Evolutionary conservation across 2,113 vertebrate species (phyloP), one percentile per base, ranked within the genome.

Genomic region (Recurvirostra avosetta): DNA sequence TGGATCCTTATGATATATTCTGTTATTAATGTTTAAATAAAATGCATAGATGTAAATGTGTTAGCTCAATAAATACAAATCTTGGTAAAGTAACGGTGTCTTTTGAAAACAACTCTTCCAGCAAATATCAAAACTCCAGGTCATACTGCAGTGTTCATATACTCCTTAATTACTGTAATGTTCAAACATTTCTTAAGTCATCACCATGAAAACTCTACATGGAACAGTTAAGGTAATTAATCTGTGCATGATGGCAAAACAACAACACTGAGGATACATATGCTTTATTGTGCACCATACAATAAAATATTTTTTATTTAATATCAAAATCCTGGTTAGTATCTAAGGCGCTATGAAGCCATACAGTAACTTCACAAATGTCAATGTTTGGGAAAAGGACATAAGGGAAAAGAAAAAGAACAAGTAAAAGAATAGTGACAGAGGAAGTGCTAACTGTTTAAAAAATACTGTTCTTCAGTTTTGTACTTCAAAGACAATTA

Each of bases 151-250:
- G 23, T 59, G 49, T 53, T 76, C 29, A 34, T 75, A 66, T 61
- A 76, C 68, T 86, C 93, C 55, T 61, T 91, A 96, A 86, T 89
- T 56, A 81, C 49, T 87, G 74, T 59, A 88, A 32, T 25, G 32
- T 67, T 77, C 53, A 50, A 90, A 94, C 43, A 70, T 82, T 92
- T 97, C 56, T 78, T 90, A 96, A 96, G 83, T 88, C 81, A 90
- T 78, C 81, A 96, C 32, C 86, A 71, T 32, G 47, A 94, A 94
- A 92, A 90, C 27, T 90, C 66, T 49, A 45, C 41, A 53, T 50
- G 45, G 29, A 89, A 40, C 40, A 79, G 47, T 47, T 81, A 66
- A 3, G 20, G 94, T 74, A 89, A 92, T 86, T 93, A 94, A 95
- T 67, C 21, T 65, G 32, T 38, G 26, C 41, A 70, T 26, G 36